phyloP scores from a whole-genome alignment of 2,113 vertebrate species.

The Gallinago paraguaiae region DNA sequence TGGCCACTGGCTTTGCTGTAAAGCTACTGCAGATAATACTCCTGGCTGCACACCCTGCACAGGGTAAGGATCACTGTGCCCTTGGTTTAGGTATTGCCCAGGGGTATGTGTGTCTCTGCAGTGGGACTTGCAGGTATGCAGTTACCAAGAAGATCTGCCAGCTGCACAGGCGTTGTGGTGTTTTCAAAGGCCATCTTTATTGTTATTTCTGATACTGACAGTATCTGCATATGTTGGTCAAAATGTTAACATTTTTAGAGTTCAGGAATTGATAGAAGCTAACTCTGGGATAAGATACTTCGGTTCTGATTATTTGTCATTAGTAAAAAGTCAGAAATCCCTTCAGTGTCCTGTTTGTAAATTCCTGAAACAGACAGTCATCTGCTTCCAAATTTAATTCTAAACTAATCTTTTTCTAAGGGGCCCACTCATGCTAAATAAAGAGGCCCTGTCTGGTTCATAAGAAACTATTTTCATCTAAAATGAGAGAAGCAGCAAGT shows the following conservation, averaged over 20 bases:
- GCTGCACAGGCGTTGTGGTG: rapidly evolving
- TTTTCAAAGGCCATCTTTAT: not conserved
- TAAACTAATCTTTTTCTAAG: not conserved
- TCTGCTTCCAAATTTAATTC: not conserved
- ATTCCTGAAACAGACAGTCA: not conserved
- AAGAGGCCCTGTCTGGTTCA: not conserved
- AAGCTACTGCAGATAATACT: slow-evolving; percentile 85
- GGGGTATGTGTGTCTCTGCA: not conserved
- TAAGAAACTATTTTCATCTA: not conserved
- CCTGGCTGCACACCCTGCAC: slow-evolving; percentile 94
- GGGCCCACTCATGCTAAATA: not conserved
- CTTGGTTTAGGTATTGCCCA: not conserved
- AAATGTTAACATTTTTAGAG: not conserved
- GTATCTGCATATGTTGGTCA: not conserved
- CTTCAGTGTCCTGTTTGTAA: not conserved
- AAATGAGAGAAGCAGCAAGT: not conserved
- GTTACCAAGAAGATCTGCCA: not conserved
- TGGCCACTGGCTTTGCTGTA: slow-evolving; percentile 98
- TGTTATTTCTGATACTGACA: not conserved
- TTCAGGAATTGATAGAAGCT: not conserved
- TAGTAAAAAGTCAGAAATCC: not conserved
- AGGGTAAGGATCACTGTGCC: slow-evolving; percentile 73
- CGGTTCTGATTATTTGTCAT: not conserved
- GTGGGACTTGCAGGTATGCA: not conserved
- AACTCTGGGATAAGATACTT: not conserved